Conservation (phyloP, 2,888 invertebrate genomes). For the Volucella inanis region DNA sequence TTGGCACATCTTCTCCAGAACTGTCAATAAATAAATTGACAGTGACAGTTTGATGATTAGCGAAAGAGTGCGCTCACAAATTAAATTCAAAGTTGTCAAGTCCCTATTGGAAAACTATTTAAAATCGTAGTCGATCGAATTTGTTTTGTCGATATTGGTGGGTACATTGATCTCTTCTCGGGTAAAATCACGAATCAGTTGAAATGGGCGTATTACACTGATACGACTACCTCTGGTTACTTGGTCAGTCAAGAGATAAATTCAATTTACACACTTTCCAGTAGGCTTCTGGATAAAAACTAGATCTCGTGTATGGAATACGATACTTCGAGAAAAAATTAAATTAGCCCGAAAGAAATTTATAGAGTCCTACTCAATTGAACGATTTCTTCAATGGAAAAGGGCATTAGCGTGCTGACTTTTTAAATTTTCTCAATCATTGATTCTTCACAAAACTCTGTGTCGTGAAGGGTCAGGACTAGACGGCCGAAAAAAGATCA, state of each 20-base stretch:
- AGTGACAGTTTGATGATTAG: too few relatives aligned
- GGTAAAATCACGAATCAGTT: slow-evolving; percentile 84
- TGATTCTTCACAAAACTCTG: slow-evolving; percentile 89
- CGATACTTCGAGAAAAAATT: slow-evolving; percentile 90
- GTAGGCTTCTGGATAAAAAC: slow-evolving; percentile 88
- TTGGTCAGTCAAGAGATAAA: slow-evolving; percentile 84
- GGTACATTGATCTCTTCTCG: slow-evolving; percentile 88
- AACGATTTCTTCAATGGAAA: slow-evolving; percentile 89
- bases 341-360: slow-evolving; percentile 92
- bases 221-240: slow-evolving; percentile 84
- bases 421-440: slow-evolving; percentile 77
- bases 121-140: slow-evolving; percentile 93
- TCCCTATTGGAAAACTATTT: too few relatives aligned
- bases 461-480: slow-evolving; percentile 92
- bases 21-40: too few relatives aligned
- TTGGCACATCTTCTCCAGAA: too few relatives aligned
- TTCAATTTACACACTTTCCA: slow-evolving; percentile 85
- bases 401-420: slow-evolving; percentile 84
- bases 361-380: slow-evolving; percentile 89
- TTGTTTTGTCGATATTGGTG: slow-evolving; percentile 94
- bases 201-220: slow-evolving; percentile 84
- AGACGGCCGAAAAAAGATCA: slow-evolving; percentile 90
- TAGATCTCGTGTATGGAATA: slow-evolving; percentile 93
- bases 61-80: too few relatives aligned
- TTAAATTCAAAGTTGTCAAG: too few relatives aligned